Base-by-base conservation (phyloP, 2,888 invertebrate genomes). In the Amorpha juglandis region DNA sequence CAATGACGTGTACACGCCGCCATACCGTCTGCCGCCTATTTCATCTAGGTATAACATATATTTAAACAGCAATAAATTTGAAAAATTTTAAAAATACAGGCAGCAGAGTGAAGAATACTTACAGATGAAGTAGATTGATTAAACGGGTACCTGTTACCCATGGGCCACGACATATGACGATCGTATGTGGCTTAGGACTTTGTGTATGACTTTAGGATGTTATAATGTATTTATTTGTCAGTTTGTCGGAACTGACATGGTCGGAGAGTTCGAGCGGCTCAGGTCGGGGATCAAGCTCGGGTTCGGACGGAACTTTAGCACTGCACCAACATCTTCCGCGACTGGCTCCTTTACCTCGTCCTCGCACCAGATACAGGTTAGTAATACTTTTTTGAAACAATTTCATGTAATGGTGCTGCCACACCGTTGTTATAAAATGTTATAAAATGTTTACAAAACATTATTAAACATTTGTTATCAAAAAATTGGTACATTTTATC, bases 11-110 rank as follows among this genome's bases (percentile, higher is more conserved):
- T 92, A 93, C 77, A 91, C 94, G 19, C 87, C 93, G 12, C 87
- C 92, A 0, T 94, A 94, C 69, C 95, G 95, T 71, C 83, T 96
- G 67, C 96, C 96, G 27, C 95, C 95, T 12, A 95, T 96, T 48
- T 94, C 94, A 65, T 92, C 94, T 74, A 95, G 95, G 95, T 95
- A 73, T 12, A 12, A 0, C 12, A 42, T 33, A 12, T 33, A 12
- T 27, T 50, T 48, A 52, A 3, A 50, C 6, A 21, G 19, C 35
- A n/a, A n/a, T n/a, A n/a, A n/a, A n/a, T n/a, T n/a, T n/a, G n/a
- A n/a, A n/a, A n/a, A n/a, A n/a, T n/a, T n/a, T n/a, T n/a, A n/a
- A n/a, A n/a, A n/a, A n/a, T n/a, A n/a, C n/a, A n/a, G n/a, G n/a
- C n/a, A n/a, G n/a, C n/a, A n/a, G n/a, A n/a, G n/a, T n/a, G n/a